Conservation (phyloP, 2,113 vertebrate species). For the Ameiurus melas region DNA sequence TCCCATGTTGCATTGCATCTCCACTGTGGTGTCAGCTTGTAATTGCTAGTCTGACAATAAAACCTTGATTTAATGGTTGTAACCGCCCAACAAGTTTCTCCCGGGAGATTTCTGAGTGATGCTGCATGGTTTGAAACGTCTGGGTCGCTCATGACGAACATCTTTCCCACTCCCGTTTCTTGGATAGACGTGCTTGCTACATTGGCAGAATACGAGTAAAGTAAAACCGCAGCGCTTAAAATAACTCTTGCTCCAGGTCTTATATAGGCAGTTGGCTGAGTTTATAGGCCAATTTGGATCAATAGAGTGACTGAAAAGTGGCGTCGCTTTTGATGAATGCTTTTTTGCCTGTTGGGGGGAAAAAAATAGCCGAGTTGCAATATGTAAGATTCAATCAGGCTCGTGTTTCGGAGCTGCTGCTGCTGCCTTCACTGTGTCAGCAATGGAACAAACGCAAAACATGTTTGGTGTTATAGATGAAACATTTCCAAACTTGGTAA, state of each 20-base stretch:
- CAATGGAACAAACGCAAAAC: neutral
- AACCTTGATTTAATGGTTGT: conserved; percentile 52
- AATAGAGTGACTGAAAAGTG: conserved; percentile 27
- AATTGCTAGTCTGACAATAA: conserved; percentile 54
- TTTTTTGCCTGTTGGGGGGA: neutral
- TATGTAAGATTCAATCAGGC: conserved; percentile 9
- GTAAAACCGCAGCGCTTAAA: conserved; percentile 28
- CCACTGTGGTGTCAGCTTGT: conserved; percentile 30
- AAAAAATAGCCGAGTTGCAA: conserved; percentile 2
- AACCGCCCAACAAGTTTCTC: conserved; percentile 59
- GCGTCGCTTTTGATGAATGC: conserved; percentile 23
- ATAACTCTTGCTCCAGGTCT: conserved; percentile 23
- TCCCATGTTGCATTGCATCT: conserved; percentile 3
- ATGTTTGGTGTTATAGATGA: conserved; percentile 12
- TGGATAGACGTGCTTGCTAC: conserved; percentile 36
- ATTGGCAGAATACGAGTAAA: conserved; percentile 23
- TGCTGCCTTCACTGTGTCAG: neutral
- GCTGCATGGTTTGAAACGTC: conserved; percentile 55
- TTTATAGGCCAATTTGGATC: conserved; percentile 23
- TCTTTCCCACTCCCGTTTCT: conserved; percentile 41
- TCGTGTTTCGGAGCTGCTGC: neutral
- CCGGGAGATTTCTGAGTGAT: conserved; percentile 56
- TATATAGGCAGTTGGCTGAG: neutral
- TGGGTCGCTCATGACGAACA: conserved; percentile 48
- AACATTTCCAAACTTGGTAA: neutral